Conservation (phyloP, 2,113 vertebrate genomes). For the Zosterops hypoxanthus region DNA sequence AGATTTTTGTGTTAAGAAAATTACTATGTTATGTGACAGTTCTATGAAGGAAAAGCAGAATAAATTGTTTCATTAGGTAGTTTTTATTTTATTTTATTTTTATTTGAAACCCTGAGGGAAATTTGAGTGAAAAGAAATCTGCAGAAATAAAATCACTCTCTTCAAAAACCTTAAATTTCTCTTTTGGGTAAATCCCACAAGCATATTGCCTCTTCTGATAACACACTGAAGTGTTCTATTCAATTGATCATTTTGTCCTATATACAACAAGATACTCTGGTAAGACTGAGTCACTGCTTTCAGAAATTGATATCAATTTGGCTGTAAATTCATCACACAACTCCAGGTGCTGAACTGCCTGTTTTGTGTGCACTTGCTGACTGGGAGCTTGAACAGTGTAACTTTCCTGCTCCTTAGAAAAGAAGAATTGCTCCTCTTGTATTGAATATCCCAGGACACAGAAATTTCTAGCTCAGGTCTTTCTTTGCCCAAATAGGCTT, state of each 20-base stretch:
- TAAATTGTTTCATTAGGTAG: not conserved
- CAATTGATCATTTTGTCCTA: not conserved
- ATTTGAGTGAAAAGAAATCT: not conserved
- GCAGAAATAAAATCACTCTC: not conserved
- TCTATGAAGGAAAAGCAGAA: not conserved
- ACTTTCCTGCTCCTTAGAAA: not conserved
- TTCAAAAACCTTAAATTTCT: not conserved
- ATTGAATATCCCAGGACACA: not conserved
- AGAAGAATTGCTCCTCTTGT: not conserved
- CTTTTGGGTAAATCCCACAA: not conserved
- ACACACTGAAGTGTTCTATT: not conserved
- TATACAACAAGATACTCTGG: not conserved
- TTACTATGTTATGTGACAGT: not conserved
- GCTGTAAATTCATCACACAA: not conserved
- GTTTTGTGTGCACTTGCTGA: not conserved
- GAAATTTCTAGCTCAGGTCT: not conserved
- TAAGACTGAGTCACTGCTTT: not conserved
- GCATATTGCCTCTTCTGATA: not conserved
- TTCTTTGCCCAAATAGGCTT: not conserved
- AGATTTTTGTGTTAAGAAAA: not conserved
- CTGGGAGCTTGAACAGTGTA: not conserved
- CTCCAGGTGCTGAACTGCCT: not conserved
- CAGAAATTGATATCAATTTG: not conserved
- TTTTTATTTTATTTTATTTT: not conserved
- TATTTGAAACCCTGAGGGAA: not conserved